Percentiles rank a stretch among this genome's conserved stretches.
Conservation (phyloP, 2,797 vertebrate genomes). For the Champsocephalus gunnari region DNA sequence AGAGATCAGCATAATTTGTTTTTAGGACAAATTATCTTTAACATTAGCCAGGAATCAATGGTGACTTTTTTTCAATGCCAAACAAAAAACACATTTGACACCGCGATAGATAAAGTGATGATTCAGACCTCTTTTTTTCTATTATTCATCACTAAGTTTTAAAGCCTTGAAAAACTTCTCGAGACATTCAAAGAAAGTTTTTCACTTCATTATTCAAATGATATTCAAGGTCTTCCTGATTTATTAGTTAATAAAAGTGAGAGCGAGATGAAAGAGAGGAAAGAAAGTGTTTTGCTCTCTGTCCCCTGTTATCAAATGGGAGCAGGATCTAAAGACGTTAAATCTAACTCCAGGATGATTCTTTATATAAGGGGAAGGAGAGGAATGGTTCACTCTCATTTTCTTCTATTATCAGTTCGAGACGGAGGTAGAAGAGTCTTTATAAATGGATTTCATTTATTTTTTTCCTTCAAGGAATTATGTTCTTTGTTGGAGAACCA, state of each 20-base stretch:
- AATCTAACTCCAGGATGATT: neutral
- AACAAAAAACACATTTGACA: neutral
- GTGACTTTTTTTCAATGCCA: neutral
- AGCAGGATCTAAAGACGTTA: conserved; percentile 1
- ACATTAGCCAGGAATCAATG: neutral
- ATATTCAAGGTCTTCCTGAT: neutral
- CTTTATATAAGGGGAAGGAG: neutral
- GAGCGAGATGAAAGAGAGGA: neutral
- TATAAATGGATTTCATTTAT: neutral
- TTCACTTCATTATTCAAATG: neutral
- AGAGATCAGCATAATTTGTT: too few relatives aligned
- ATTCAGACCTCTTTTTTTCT: neutral
- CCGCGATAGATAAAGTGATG: too few relatives aligned
- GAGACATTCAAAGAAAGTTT: neutral
- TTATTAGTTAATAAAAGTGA: neutral
- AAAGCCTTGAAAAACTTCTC: neutral
- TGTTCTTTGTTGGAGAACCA: too few relatives aligned
- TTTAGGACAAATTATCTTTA: neutral
- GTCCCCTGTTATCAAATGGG: conserved; percentile 1
- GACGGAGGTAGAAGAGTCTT: neutral
- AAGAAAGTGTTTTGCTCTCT: neutral
- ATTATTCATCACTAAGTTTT: neutral
- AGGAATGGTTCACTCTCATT: neutral
- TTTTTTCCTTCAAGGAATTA: neutral
- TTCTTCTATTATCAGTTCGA: neutral